phyloP scores from a whole-genome alignment of 2,797 vertebrate species.

The Argyrosomus regius region DNA sequence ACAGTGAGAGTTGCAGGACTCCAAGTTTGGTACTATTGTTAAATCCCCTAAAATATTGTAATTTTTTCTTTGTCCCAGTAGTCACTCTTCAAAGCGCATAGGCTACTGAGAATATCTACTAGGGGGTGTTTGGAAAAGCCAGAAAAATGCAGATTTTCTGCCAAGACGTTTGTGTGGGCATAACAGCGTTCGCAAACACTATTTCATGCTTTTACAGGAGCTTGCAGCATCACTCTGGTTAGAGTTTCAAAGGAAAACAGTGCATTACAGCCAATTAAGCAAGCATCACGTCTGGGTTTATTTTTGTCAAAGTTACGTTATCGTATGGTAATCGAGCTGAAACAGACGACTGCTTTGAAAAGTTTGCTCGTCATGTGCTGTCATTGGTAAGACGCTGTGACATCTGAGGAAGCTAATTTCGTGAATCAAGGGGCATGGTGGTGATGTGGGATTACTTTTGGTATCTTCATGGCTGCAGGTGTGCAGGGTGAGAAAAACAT shows the following conservation, averaged over 20 bases:
- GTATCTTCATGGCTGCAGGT: constrained; percentile 22
- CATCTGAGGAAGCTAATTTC: background rate
- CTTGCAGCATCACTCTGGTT: constrained; percentile 36
- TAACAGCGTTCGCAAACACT: constrained; percentile 13
- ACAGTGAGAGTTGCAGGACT: constrained; percentile 5
- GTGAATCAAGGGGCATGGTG: background rate
- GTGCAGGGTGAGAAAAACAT: constrained; percentile 13
- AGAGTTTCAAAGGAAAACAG: constrained; percentile 47
- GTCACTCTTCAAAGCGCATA: constrained; percentile 23
- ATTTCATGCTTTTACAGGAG: constrained; percentile 42
- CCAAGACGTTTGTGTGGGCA: constrained; percentile 13
- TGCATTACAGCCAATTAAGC: constrained; percentile 25
- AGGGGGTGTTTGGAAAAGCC: constrained; percentile 27
- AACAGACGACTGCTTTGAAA: constrained; percentile 12
- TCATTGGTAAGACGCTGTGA: background rate
- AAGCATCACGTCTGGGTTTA: constrained; percentile 3
- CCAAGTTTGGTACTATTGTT: constrained; percentile 11
- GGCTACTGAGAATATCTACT: constrained; percentile 24
- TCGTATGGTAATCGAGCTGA: background rate
- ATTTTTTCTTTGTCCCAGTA: constrained; percentile 23
- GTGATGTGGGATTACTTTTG: background rate
- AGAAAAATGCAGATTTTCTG: constrained; percentile 25
- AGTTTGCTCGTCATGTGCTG: background rate
- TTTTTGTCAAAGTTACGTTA: constrained; percentile 25
- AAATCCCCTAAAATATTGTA: constrained; percentile 30